Evolutionary conservation across 2,888 invertebrate genomes (phyloP).

Genomic region (Thumatha senex): DNA sequence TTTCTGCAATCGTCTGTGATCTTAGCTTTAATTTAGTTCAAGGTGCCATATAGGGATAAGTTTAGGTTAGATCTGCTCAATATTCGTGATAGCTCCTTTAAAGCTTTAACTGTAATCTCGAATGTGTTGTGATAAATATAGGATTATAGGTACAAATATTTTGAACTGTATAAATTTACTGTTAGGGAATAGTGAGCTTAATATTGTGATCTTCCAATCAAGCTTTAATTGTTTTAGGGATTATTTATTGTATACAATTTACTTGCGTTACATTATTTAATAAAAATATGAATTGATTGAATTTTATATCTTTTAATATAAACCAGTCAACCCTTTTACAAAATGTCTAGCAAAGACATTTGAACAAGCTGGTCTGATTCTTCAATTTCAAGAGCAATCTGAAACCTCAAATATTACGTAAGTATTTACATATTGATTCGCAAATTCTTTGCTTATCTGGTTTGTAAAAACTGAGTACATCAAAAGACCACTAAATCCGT

Average conservation of each 20-base stretch:
- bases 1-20: constrained; percentile 81
- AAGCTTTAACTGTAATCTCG: constrained; percentile 76
- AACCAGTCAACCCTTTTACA: constrained; percentile 25
- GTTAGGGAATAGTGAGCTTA: constrained; percentile 53
- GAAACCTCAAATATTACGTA: constrained; percentile 17
- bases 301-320: constrained; percentile 60
- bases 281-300: constrained; percentile 54
- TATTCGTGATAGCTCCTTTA: constrained; percentile 72
- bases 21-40: constrained; percentile 71
- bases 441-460: no score
- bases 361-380: no score
- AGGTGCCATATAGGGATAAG: constrained; percentile 75
- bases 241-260: constrained; percentile 54
- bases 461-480: constrained; percentile 26
- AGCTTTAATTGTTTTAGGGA: constrained; percentile 77
- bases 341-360: background rate
- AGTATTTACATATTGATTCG: no score
- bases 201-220: constrained; percentile 67
- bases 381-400: background rate
- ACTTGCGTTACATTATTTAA: constrained; percentile 47
- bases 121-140: constrained; percentile 59
- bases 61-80: constrained; percentile 61
- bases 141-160: constrained; percentile 40
- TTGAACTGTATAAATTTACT: constrained; percentile 69
- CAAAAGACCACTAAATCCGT: constrained; percentile 40